These are phyloP conservation scores for Chrysoperla carnea DNA, from an alignment of 1,140 invertebrate species.

Conservation along the genomic window DNA sequence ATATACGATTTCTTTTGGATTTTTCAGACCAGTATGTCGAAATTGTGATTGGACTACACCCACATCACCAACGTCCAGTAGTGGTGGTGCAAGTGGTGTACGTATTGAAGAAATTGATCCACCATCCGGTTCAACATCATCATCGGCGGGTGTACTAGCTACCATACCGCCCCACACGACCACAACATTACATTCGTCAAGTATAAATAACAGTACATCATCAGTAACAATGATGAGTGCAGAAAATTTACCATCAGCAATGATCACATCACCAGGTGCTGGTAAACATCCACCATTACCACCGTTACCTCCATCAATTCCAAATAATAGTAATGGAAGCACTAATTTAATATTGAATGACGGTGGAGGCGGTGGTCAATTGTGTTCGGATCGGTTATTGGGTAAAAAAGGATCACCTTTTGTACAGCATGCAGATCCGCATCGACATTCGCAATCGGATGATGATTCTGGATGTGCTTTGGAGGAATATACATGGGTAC, in stretches of 20 bases:
- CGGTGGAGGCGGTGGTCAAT: constrained; percentile 24
- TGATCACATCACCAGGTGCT: constrained; percentile 19
- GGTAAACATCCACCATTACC: constrained; percentile 11
- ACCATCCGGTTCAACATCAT: constrained; percentile 1
- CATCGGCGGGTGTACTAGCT: constrained; percentile 9
- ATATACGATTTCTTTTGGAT: background rate
- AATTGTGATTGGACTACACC: constrained; percentile 19
- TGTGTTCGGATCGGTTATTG: constrained; percentile 23
- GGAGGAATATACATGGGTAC: constrained; percentile 97
- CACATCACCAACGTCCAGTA: constrained; percentile 7
- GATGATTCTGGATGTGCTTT: constrained; percentile 93
- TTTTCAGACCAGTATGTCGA: constrained; percentile 35
- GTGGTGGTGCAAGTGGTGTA: constrained; percentile 10
- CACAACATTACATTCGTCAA: constrained; percentile 2
- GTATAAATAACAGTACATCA: constrained; percentile 3
- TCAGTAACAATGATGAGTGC: constrained; percentile 7
- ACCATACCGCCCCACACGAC: constrained; percentile 10
- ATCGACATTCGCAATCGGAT: constrained; percentile 83
- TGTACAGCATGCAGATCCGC: constrained; percentile 35
- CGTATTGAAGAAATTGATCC: constrained; percentile 4
- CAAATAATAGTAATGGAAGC: background rate
- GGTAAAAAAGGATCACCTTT: constrained; percentile 25
- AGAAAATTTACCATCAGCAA: constrained; percentile 12
- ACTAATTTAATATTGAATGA: background rate
- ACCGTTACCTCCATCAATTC: constrained; percentile 20